These are phyloP conservation scores for Calameuta idolon DNA, from an alignment of 2,888 invertebrate genomes.

Conservation along the genomic window DNA sequence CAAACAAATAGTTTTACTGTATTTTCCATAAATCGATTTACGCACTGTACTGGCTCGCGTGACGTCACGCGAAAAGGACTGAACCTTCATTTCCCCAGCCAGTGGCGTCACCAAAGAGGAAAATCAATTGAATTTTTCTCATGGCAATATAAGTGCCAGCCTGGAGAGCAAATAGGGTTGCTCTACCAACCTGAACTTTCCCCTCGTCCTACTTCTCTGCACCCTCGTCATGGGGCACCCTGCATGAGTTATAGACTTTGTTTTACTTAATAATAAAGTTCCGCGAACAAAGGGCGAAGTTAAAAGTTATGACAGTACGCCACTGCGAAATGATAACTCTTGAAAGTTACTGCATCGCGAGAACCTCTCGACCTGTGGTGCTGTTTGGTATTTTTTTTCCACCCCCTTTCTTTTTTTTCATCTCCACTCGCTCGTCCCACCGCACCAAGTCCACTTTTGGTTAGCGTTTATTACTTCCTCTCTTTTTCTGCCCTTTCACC, in stretches of 20 bases:
- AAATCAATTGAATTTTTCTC: conserved; percentile 41
- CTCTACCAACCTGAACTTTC: not conserved
- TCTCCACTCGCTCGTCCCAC: not conserved
- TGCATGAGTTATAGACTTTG: conserved; percentile 39
- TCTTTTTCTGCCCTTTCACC: no score
- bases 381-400: no score
- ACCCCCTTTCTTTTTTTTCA: conserved; percentile 6
- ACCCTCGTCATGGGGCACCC: conserved; percentile 10
- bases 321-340: conserved; percentile 11
- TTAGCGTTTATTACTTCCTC: no score
- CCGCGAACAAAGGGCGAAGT: conserved; percentile 15
- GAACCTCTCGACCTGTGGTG: not conserved
- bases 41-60: no score
- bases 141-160: conserved; percentile 26
- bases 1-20: no score
- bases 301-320: conserved; percentile 23
- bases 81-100: no score
- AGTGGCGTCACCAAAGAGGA: not conserved
- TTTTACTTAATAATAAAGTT: conserved; percentile 50
- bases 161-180: not conserved
- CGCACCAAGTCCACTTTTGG: no score
- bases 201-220: conserved; percentile 12
- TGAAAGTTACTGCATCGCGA: conserved; percentile 11
- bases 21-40: no score
- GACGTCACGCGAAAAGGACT: no score